phyloP scores from a whole-genome alignment of 2,888 invertebrate species.

The Eilema caniola region DNA sequence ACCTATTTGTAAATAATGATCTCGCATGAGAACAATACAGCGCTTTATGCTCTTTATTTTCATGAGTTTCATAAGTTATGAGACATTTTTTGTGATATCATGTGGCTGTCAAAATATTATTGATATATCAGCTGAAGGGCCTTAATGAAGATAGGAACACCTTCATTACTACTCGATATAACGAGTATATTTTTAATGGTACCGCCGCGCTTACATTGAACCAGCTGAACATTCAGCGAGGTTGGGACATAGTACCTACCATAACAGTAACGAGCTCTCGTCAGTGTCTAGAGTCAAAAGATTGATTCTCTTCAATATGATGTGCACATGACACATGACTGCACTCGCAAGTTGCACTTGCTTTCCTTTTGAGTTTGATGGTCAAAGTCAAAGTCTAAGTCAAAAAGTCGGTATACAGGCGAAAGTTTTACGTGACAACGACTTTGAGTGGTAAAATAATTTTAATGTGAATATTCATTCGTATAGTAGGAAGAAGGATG shows the following conservation, averaged over 20 bases:
- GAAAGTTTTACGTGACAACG: too few relatives aligned
- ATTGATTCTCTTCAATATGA: background rate
- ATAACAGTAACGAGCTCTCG: background rate
- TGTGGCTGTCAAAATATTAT: conserved; percentile 45
- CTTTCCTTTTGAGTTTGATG: background rate
- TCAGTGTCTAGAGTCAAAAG: background rate
- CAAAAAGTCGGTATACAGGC: too few relatives aligned
- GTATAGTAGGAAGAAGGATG: too few relatives aligned
- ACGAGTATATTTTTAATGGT: conserved; percentile 42
- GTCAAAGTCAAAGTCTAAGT: too few relatives aligned
- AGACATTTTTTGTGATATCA: conserved; percentile 25
- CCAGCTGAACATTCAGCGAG: background rate
- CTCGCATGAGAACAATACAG: background rate
- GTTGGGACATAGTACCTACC: background rate
- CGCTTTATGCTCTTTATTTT: background rate
- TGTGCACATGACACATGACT: background rate
- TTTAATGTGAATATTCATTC: too few relatives aligned
- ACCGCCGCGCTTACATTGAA: conserved; percentile 28
- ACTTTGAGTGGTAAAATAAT: too few relatives aligned
- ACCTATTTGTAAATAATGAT: background rate
- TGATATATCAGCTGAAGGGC: conserved; percentile 31
- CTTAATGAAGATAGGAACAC: conserved; percentile 45
- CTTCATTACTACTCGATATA: conserved; percentile 41
- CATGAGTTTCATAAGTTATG: background rate
- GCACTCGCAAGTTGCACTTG: background rate